phyloP scores from a whole-genome alignment of 2,797 vertebrate genomes.

The Rhinella marina region DNA sequence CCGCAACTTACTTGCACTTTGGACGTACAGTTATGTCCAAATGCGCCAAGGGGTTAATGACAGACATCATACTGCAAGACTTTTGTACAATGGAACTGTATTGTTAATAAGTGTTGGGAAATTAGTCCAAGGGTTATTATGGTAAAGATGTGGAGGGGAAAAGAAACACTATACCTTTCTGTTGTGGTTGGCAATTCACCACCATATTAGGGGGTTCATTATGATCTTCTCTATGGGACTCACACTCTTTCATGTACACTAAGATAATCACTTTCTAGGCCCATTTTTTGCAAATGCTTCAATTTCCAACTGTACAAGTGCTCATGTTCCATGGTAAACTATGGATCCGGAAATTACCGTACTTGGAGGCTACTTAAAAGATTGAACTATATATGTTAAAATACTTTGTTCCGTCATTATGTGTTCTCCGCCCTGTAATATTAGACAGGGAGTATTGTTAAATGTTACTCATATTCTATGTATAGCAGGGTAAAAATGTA shows the following conservation, averaged over 20 bases:
- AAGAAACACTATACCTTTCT: background rate
- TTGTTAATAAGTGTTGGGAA: background rate
- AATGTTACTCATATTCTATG: constrained; percentile 35
- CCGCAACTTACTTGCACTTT: no score
- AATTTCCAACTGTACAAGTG: background rate
- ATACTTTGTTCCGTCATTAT: background rate
- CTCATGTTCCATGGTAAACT: background rate
- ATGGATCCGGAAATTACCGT: background rate
- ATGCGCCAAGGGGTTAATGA: no score
- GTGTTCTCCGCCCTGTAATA: background rate
- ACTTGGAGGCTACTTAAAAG: background rate
- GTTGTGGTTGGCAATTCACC: background rate
- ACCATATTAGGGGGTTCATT: no score
- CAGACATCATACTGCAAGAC: background rate
- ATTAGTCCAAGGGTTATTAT: background rate
- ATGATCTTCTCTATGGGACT: no score
- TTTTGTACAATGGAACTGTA: no score
- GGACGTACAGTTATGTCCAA: no score
- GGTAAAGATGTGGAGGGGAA: background rate
- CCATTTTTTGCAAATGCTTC: background rate
- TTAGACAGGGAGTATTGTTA: background rate
- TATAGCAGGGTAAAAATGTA: background rate
- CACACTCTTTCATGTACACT: no score
- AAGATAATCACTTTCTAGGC: background rate
- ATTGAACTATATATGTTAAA: background rate